These are phyloP conservation scores for Anoplophora glabripennis DNA, from an alignment of 1,140 invertebrate genomes.

Conservation along the genomic window DNA sequence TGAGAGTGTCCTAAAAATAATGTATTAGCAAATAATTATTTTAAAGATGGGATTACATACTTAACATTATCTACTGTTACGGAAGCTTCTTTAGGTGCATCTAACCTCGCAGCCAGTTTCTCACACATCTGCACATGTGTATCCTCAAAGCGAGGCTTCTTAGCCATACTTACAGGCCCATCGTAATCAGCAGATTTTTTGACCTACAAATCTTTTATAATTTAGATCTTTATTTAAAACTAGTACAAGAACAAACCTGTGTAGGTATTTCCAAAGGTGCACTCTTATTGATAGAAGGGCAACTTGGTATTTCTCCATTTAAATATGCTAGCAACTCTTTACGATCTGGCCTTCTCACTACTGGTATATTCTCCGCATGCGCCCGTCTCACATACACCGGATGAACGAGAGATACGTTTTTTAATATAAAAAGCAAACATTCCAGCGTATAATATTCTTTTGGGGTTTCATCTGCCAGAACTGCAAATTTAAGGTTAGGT, in stretches of 20 bases:
- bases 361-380: conserved; percentile 90
- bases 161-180: conserved; percentile 69
- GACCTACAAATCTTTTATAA: conserved; percentile 52
- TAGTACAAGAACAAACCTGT: conserved; percentile 58
- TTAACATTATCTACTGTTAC: conserved; percentile 90
- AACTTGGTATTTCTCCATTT: conserved; percentile 90
- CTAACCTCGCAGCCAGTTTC: conserved; percentile 89
- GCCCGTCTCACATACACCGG: conserved; percentile 94
- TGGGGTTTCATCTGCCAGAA: conserved; percentile 90
- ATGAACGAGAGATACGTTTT: conserved; percentile 91
- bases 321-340: conserved; percentile 94
- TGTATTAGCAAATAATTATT: neutral
- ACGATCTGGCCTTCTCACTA: conserved; percentile 86
- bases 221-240: neutral
- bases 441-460: conserved; percentile 98
- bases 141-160: conserved; percentile 92
- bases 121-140: conserved; percentile 90
- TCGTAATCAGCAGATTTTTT: conserved; percentile 82
- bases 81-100: conserved; percentile 91
- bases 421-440: conserved; percentile 91
- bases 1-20: conserved; percentile 76
- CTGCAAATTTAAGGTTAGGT: conserved; percentile 53
- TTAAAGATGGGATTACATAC: conserved; percentile 43
- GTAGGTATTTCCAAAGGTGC: conserved; percentile 94
- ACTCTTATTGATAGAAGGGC: conserved; percentile 93